Evolutionary conservation across 2,113 vertebrate genomes (phyloP).

Genomic region (Cheilinus undulatus): DNA sequence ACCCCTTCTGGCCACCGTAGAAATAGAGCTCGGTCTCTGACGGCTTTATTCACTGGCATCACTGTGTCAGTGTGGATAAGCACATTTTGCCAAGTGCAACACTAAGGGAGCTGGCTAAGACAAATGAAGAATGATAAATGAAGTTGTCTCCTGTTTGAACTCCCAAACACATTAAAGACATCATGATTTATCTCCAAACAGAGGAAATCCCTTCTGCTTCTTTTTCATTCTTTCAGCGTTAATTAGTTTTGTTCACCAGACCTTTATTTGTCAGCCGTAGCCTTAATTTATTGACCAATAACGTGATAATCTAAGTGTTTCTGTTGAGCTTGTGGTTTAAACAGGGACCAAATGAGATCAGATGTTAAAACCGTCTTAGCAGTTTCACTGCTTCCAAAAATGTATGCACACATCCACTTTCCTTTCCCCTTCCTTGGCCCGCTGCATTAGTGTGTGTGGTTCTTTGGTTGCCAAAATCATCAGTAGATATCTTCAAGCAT

Average conservation of each 20-base stretch:
- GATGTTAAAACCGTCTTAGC: constrained; percentile 55
- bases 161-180: constrained; percentile 56
- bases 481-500: constrained; percentile 82
- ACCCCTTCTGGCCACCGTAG: constrained; percentile 48
- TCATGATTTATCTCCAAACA: constrained; percentile 54
- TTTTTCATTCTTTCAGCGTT: constrained; percentile 59
- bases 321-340: constrained; percentile 62
- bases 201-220: constrained; percentile 20
- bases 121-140: constrained; percentile 43
- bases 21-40: constrained; percentile 46
- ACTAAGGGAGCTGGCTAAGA: constrained; percentile 63
- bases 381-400: constrained; percentile 59
- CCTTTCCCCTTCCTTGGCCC: constrained; percentile 69
- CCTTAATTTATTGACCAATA: constrained; percentile 71
- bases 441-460: constrained; percentile 76
- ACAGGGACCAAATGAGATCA: constrained; percentile 68
- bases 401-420: constrained; percentile 65
- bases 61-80: constrained; percentile 50
- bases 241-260: constrained; percentile 45
- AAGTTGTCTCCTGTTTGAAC: constrained; percentile 60
- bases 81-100: constrained; percentile 65
- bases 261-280: constrained; percentile 49
- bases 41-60: constrained; percentile 68
- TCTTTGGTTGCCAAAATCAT: constrained; percentile 83
- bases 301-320: constrained; percentile 70